Percentiles rank a stretch among this genome's conserved stretches.
Evolutionary conservation across 2,113 vertebrate species (phyloP).

Genomic region (Podocnemis expansa): DNA sequence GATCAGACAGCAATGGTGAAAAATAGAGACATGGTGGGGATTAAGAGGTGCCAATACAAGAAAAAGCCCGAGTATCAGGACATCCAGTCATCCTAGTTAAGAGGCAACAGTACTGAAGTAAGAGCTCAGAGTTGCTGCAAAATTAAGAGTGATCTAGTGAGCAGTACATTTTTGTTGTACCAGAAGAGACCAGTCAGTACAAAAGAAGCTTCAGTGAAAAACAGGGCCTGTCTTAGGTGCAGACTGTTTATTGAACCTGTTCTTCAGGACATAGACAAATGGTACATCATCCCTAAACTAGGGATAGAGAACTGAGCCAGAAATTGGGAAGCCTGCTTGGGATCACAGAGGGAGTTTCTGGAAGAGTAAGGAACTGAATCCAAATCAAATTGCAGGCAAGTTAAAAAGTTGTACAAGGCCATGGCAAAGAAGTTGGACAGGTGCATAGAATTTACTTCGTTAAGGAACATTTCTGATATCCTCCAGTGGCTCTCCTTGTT

Average conservation of each 20-base stretch:
- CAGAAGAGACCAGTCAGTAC: too few species aligned
- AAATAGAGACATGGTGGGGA: too few species aligned
- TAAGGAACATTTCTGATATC: accelerated
- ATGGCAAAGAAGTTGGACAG: background rate
- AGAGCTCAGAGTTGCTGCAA: background rate
- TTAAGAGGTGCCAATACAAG: too few species aligned
- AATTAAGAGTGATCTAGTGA: background rate
- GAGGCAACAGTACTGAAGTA: background rate
- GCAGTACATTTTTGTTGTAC: background rate
- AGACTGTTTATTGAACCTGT: too few species aligned
- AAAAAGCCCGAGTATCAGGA: too few species aligned
- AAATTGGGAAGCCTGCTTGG: background rate
- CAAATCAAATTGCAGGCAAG: background rate
- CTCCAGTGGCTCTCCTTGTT: background rate
- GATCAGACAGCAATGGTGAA: too few species aligned
- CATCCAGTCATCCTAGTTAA: background rate
- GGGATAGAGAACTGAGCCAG: background rate
- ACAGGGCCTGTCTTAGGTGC: too few species aligned
- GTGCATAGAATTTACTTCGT: background rate
- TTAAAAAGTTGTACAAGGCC: background rate
- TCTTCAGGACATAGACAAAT: too few species aligned
- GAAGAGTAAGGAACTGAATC: background rate
- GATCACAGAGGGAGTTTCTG: background rate
- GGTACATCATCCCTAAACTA: background rate
- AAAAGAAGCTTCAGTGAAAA: too few species aligned